Percentiles rank a stretch among this genome's conserved stretches.
Conservation (phyloP, 2,888 invertebrate genomes). For the Chalcis sispes region DNA sequence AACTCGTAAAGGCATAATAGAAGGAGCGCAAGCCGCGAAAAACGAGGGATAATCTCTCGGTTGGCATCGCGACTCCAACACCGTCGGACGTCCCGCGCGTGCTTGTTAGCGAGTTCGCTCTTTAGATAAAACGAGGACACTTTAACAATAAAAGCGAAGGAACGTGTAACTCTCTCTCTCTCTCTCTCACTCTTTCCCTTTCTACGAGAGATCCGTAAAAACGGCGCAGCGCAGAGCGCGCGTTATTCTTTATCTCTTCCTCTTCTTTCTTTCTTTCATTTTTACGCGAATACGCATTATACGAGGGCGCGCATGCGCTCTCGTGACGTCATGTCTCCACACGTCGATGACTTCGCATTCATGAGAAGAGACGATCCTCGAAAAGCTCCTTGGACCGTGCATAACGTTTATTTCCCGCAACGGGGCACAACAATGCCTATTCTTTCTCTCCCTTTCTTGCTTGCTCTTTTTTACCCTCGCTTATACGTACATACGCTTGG, state of each 20-base stretch:
- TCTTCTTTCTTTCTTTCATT: not conserved
- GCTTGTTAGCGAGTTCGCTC: not conserved
- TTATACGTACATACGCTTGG: too few relatives aligned
- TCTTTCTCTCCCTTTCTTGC: not conserved
- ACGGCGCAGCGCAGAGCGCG: not conserved
- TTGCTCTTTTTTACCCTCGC: too few relatives aligned
- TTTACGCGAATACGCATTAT: not conserved
- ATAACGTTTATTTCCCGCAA: constrained; percentile 39
- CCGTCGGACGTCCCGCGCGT: constrained; percentile 23
- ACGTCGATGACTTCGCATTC: constrained; percentile 30
- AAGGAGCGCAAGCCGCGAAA: not conserved
- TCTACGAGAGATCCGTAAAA: constrained; percentile 44
- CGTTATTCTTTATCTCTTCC: not conserved
- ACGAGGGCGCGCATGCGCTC: too few relatives aligned
- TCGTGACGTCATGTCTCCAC: constrained; percentile 15
- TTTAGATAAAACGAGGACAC: constrained; percentile 32
- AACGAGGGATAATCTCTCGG: constrained; percentile 1
- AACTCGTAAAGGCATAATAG: not conserved
- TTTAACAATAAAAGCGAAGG: constrained; percentile 42
- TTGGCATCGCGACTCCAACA: constrained; percentile 28
- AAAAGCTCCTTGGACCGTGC: constrained; percentile 35
- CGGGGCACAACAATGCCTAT: constrained; percentile 1
- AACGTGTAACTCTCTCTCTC: constrained; percentile 19
- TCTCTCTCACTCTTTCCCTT: too few relatives aligned
- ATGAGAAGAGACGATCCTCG: not conserved